Base-by-base conservation (phyloP, 2,888 invertebrate genomes). In the Monoplex corrugatus region DNA sequence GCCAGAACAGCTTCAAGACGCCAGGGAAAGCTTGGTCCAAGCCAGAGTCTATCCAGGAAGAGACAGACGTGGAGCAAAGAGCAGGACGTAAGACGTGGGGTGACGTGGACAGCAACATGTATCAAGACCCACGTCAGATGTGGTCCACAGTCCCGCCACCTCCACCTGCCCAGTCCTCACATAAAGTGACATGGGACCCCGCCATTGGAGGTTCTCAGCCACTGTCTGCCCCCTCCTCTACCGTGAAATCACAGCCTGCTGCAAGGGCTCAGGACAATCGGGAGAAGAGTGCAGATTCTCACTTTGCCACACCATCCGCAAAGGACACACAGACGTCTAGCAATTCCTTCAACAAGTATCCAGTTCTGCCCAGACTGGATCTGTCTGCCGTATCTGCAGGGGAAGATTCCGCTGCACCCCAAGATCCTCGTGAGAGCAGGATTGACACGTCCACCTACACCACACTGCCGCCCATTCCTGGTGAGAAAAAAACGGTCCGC, bases 361-460 rank as follows among this genome's bases (percentile, higher is more conserved):
- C 68, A 2, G 86, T 68, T 23, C 86, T 86, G n/a, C 86, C 86
- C 19, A 68, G 43, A 6, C 86, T 86, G 38, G 63, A 85, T 40
- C 28, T 85, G 38, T 63, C 63, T 23, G 6, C 85, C 1, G 16
- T 63, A 5, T 23, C 38, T 28, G 38, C 85, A 3, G 63, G n/a
- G 6, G 19, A 85, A 0, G 35, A 83, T 23, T 45, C 50, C 13
- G 8, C 44, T 38, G 45, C 28, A 6, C 28, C n/a, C 8, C n/a
- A 82, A 45, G 10, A 44, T 10, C 13, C 35, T n/a, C n/a, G 68
- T 5, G 28, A 3, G 5, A 75, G n/a, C 75, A 75, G 38, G 38
- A 32, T 19, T 38, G 38, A 75, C 75, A 35, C 75, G 32, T n/a
- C 83, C 1, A 16, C 83, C 35, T 83, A 45, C 45, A 10, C 45